These are phyloP conservation scores for Aleiodes testaceus DNA, from an alignment of 2,888 invertebrate species.

Conservation along the genomic window DNA sequence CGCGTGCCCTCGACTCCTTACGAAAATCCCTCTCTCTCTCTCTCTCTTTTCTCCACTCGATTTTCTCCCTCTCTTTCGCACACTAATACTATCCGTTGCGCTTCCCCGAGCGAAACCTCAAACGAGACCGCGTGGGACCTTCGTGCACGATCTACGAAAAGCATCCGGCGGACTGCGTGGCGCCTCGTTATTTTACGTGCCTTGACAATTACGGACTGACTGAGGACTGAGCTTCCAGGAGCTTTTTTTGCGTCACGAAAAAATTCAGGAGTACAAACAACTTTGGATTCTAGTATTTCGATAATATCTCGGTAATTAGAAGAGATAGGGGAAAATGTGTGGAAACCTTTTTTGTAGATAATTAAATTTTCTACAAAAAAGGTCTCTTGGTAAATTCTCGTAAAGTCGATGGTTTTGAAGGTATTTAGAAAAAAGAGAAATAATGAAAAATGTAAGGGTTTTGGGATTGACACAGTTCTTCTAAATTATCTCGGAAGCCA, in stretches of 20 bases:
- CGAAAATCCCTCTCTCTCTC: constrained; percentile 31
- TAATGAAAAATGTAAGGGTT: no score
- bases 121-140: constrained; percentile 54
- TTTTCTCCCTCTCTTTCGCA: constrained; percentile 33
- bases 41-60: constrained; percentile 36
- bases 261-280: neutral
- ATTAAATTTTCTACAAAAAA: no score
- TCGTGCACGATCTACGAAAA: constrained; percentile 53
- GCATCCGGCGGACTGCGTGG: constrained; percentile 54
- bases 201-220: constrained; percentile 52
- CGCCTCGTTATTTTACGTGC: constrained; percentile 53
- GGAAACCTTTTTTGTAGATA: no score
- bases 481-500: no score
- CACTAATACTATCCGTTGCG: constrained; percentile 38
- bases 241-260: neutral
- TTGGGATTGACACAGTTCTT: no score
- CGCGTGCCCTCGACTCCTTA: constrained; percentile 44
- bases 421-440: no score
- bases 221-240: constrained; percentile 39
- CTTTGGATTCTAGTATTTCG: neutral
- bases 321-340: no score
- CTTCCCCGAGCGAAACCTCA: constrained; percentile 53
- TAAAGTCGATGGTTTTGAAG: no score
- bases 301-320: no score
- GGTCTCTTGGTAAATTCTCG: no score